A percentile compares a stretch with the other conserved stretches of the same genome.
phyloP scores from a whole-genome alignment of 2,797 vertebrate genomes.

The Anguilla pacifica region DNA sequence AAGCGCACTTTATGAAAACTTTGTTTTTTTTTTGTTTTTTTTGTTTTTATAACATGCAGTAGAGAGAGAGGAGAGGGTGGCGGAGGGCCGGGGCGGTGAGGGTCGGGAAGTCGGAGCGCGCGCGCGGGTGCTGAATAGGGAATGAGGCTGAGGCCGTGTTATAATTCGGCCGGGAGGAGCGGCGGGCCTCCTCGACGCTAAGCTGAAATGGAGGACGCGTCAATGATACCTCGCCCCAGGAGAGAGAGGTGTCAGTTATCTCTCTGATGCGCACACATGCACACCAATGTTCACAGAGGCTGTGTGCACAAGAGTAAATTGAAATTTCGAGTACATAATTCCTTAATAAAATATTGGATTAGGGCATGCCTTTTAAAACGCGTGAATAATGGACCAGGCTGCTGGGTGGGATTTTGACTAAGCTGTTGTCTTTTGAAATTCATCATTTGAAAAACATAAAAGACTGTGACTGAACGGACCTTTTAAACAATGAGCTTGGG shows the following conservation, averaged over 20 bases:
- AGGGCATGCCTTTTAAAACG: slow-evolving; percentile 60
- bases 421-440: neutral
- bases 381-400: slow-evolving; percentile 45
- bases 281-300: slow-evolving; percentile 37
- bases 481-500: neutral
- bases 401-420: slow-evolving; percentile 49
- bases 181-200: slow-evolving; percentile 25
- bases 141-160: slow-evolving; percentile 30
- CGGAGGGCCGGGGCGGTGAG: neutral
- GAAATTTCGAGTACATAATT: slow-evolving; percentile 39
- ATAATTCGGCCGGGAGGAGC: slow-evolving; percentile 23
- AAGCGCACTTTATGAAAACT: neutral
- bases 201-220: slow-evolving; percentile 17
- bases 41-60: neutral
- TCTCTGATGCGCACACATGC: slow-evolving; percentile 31
- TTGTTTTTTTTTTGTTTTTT: neutral
- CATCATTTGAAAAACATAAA: neutral
- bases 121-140: slow-evolving; percentile 29
- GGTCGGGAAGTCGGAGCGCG: slow-evolving; percentile 9
- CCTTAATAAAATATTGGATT: slow-evolving; percentile 64
- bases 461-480: neutral
- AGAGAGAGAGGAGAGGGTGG: slow-evolving; percentile 8
- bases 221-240: slow-evolving; percentile 26
- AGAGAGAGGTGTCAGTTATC: slow-evolving; percentile 29
- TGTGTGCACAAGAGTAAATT: slow-evolving; percentile 26